Conservation (phyloP, 2,113 vertebrate species). For the Corythaixoides concolor region DNA sequence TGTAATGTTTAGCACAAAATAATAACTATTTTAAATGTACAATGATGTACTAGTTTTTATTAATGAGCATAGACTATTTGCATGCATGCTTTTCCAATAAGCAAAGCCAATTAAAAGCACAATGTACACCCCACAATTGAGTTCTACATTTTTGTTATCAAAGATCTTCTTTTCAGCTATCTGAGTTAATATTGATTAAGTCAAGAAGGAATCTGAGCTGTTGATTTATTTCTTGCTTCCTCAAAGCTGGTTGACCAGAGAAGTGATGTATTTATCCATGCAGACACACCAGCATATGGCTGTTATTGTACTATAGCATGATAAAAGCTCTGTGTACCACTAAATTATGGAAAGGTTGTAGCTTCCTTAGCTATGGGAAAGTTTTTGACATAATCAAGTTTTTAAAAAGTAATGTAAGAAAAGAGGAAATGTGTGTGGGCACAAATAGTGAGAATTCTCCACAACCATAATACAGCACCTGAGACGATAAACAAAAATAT, state of each 20-base stretch:
- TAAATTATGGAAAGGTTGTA: background rate
- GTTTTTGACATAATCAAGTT: background rate
- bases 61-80: background rate
- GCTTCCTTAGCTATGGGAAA: background rate
- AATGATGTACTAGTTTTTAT: background rate
- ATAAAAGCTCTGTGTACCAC: background rate
- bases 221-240: background rate
- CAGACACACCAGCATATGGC: background rate
- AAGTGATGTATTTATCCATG: background rate
- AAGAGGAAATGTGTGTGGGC: background rate
- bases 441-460: background rate
- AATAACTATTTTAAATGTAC: background rate
- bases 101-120: background rate
- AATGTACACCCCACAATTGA: too few species aligned
- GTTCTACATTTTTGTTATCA: background rate
- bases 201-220: background rate
- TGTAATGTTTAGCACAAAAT: background rate
- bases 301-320: background rate
- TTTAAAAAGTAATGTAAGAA: background rate
- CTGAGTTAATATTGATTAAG: background rate
- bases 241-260: background rate
- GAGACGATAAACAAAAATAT: background rate
- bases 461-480: background rate
- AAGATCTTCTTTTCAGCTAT: background rate
- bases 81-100: background rate